Evolutionary conservation across 2,888 invertebrate genomes (phyloP), one percentile per base, ranked within the genome.

Genomic region (Meteorus colon): DNA sequence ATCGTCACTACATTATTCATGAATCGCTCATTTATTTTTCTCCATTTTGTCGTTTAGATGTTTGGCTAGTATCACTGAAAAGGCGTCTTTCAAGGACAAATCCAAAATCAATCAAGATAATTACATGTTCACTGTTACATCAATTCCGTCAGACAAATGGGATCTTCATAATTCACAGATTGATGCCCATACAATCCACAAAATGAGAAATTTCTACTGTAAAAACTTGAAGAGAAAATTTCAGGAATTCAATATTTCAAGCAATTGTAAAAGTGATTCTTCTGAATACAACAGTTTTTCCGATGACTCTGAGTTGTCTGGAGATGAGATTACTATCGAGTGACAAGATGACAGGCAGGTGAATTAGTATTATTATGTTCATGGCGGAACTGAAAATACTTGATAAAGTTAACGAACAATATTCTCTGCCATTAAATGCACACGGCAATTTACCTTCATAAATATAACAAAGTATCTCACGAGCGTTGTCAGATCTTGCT

Each of bases 401-500:
- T 31, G 29, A 62, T 55, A 6, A 24, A 55, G 4, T 27, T 62
- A 62, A 62, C 12, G 31, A 27, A 16, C n/a, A 62, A 62, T 31
- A 31, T 62, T 62, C 4, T 62, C 55, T 29, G 31, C 27, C 31
- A n/a, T 62, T 62, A 60, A n/a, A 62, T 14, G n/a, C 12, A 27
- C 16, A 31, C 55, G 14, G 62, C 14, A 62, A 31, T 31, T 62
- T 16, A 62, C 12, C 4, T 14, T 12, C 31, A 62, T 31, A 62
- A 29, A 29, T 31, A 27, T 31, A 29, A 31, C 62, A 62, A 62
- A 62, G 59, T 19, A 24, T 19, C 59, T 60, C 59, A 60, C 59
- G 59, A 60, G 12, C 19, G 71, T 78, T 75, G 68, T 63, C 73
- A 66, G 76, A 77, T 77, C 76, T 75, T 79, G 80, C 65, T 79